Evolutionary conservation across 1,140 invertebrate genomes (phyloP).

Genomic region (Musca domestica): DNA sequence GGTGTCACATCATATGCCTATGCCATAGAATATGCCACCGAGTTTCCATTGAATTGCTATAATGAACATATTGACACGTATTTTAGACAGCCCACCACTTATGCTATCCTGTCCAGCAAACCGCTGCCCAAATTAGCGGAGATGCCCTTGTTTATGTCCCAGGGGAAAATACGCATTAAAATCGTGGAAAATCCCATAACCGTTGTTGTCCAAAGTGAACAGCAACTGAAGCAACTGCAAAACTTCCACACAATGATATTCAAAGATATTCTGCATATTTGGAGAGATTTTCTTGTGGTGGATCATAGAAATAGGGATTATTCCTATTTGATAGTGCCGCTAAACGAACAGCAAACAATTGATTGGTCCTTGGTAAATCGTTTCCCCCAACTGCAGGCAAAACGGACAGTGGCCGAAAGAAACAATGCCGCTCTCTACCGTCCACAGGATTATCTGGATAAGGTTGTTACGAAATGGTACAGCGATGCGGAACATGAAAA

Average conservation of each 20-base stretch:
- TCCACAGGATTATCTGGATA: constrained; percentile 63
- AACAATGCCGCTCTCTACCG: constrained; percentile 49
- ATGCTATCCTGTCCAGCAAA: constrained; percentile 62
- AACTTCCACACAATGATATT: constrained; percentile 69
- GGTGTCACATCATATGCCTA: constrained; percentile 41
- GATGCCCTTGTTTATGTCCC: constrained; percentile 84
- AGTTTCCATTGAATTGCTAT: constrained; percentile 32
- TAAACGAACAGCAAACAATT: constrained; percentile 51
- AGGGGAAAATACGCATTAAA: constrained; percentile 72
- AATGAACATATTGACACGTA: constrained; percentile 46
- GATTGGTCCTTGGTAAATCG: constrained; percentile 64
- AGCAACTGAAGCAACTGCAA: constrained; percentile 46
- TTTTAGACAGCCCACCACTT: constrained; percentile 51
- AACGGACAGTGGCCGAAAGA: constrained; percentile 56
- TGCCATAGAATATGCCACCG: constrained; percentile 33
- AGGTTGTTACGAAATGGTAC: constrained; percentile 86
- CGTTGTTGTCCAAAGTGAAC: constrained; percentile 58
- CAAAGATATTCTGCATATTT: constrained; percentile 67
- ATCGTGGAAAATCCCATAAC: constrained; percentile 57
- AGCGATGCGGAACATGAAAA: constrained; percentile 62
- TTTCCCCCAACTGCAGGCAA: constrained; percentile 38
- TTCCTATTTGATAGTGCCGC: constrained; percentile 76
- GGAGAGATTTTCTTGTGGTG: constrained; percentile 76
- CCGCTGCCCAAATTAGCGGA: constrained; percentile 59
- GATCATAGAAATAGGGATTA: constrained; percentile 63